Percentiles rank a stretch among this genome's conserved stretches.
phyloP scores from a whole-genome alignment of 2,888 invertebrate genomes.

The Vanessa cardui region DNA sequence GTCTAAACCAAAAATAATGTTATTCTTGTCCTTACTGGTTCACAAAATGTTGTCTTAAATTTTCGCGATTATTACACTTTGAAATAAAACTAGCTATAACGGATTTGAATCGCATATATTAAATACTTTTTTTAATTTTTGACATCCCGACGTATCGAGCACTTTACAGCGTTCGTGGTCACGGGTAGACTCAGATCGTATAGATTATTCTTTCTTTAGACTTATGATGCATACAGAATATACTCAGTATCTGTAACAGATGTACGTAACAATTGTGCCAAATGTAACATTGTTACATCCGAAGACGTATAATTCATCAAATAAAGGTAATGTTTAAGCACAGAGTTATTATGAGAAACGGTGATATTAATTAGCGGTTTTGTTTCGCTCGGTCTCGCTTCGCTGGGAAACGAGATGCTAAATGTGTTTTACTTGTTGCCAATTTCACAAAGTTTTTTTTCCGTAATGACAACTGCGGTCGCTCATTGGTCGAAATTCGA shows the following conservation, averaged over 20 bases:
- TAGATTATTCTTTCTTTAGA: not conserved
- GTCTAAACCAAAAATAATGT: not conserved
- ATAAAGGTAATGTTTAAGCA: conserved; percentile 2
- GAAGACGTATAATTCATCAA: not conserved
- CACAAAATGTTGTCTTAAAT: too few species aligned
- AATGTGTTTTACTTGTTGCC: not conserved
- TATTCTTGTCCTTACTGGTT: too few species aligned
- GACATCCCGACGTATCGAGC: too few species aligned
- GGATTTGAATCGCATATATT: too few species aligned
- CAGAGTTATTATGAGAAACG: conserved; percentile 20
- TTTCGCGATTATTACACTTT: too few species aligned
- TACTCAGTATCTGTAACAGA: not conserved
- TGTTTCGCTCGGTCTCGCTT: conserved; percentile 34
- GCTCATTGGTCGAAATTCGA: too few species aligned
- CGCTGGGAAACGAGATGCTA: conserved; percentile 24
- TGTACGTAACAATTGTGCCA: not conserved
- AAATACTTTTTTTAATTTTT: too few species aligned
- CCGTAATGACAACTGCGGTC: too few species aligned
- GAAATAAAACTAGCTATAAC: too few species aligned
- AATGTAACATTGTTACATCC: not conserved
- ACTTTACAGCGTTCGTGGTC: too few species aligned
- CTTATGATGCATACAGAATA: too few species aligned
- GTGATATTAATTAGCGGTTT: conserved; percentile 33
- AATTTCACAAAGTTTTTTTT: conserved; percentile 1
- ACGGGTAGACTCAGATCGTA: too few species aligned